Base-by-base conservation (phyloP, 2,888 invertebrate genomes). In the Sceliomorpha sp. region DNA sequence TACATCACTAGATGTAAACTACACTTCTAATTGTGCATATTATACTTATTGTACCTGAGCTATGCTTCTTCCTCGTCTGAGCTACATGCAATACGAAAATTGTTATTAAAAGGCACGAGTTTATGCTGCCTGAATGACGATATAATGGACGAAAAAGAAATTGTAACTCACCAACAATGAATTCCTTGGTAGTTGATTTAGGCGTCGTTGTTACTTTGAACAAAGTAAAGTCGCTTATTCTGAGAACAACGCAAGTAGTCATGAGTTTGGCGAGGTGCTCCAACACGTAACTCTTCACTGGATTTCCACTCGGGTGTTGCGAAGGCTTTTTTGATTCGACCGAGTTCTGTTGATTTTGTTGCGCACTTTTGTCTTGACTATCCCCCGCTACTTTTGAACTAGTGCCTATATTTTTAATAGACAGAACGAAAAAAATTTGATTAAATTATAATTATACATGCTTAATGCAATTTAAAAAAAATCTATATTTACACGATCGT, bases 141-240 rank as follows among this genome's bases (percentile, higher is more conserved):
- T n/a, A n/a, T n/a, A n/a, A n/a, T n/a, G n/a, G n/a, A n/a, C n/a
- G n/a, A n/a, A n/a, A n/a, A n/a, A n/a, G n/a, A n/a, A n/a, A n/a
- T n/a, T n/a, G n/a, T n/a, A n/a, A n/a, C 60, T 87, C 89, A 94
- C 94, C 94, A 88, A 92, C 90, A 75, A 94, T 89, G 81, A 96
- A 95, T 89, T 96, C 96, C 90, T 96, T 96, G 10, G 94, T 92
- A 68, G 91, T 89, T 75, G 93, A 91, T 74, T 94, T 94, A 45
- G 93, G 92, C 8, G 92, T 91, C 1, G 95, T 95, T 1, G 95
- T 93, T 14, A 96, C 95, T 85, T 94, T 92, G 88, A 95, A 96
- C 44, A 99, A 91, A 5, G 94, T 94, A 82, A 98, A 96, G 88
- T 99, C 98, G 81, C 96, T 96, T 77, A 98, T 93, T 84, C 97